Base-by-base conservation (phyloP, 2,888 invertebrate species). In the Aphrophora alni region DNA sequence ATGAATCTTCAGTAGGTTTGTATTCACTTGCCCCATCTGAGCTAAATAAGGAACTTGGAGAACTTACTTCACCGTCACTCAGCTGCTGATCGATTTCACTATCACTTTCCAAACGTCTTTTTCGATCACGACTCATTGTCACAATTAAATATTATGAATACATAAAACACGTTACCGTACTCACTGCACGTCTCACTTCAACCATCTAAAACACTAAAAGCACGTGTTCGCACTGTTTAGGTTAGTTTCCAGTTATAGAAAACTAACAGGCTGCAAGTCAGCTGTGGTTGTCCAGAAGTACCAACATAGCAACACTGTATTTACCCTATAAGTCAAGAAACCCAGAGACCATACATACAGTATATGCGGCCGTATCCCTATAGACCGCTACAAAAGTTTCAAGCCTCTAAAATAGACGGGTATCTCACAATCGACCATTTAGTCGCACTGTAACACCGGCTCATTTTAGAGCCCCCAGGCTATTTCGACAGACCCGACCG, bases 361-460 rank as follows among this genome's bases (percentile, higher is more conserved):
- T 74, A 74, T 38, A 21, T 74, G 74, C 38, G 38, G 38, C 38
- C 12, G 38, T 74, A 38, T 74, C 74, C 74, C 74, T 74, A 74
- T 38, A 74, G 12, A 28, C 74, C 38, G 72, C 72, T 72, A 72
- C 72, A 72, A 72, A 72, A 72, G 72, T 72, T 27, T 72, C 26
- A 72, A 27, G 72, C 26, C 74, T 33, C 33, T 74, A 74, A 74
- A 74, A 74, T 74, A 74, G 74, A 74, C 33, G 38, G 74, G 74
- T 74, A 74, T 74, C 74, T 74, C 74, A 74, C 74, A 74, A 74
- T 33, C 38, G 74, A 74, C 74, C 38, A 74, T 74, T 74, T 74
- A 74, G 74, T 74, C 21, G 74, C 74, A 38, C 17, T 74, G 38
- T 74, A 74, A 72, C 72, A 72, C 27, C 27, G 72, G 72, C 72